Evolutionary conservation across 2,888 invertebrate genomes (phyloP), one percentile per base, ranked within the genome.

Genomic region (Mythimna ferrago): DNA sequence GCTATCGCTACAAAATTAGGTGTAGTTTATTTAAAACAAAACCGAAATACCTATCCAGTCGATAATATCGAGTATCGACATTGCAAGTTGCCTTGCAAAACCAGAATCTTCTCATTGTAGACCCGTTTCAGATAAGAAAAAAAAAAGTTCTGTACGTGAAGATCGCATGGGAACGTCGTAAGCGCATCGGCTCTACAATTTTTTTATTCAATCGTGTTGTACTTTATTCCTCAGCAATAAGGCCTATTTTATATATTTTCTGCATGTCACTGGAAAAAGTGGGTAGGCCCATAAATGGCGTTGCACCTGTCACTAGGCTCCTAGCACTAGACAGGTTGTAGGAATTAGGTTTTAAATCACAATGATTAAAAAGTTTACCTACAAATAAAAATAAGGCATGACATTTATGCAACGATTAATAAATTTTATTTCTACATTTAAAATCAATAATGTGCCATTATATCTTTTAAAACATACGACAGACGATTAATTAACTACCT

Each of bases 101-200:
- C 96, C 95, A 95, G 96, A 96, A 96, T 94, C 92, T 88, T 90
- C 92, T 93, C 92, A 93, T 93, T 93, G 95, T 94, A 94, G 94
- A 95, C 96, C 92, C 93, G 96, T 94, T 94, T 94, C 89, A 91
- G 90, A 89, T 87, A 86, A 89, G 90, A 89, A 90, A 93, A 92
- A 71, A 73, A 93, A 90, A 90, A 88, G 68, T 89, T 87, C 91
- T 86, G 92, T 94, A 93, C 92, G 91, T 92, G 90, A 91, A 92
- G 91, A 93, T 92, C 89, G 93, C 95, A 93, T 95, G 95, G 95
- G 95, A 95, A 95, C 94, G 89, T 88, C 88, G 89, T 89, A 91
- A 89, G 91, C 89, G 90, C 91, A 92, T 91, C 89, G 91, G 87
- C 85, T 85, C 77, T 78, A 85, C 87, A 88, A 85, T 86, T 86